Conservation (phyloP, 2,888 invertebrate species). For the Andrena fulva region DNA sequence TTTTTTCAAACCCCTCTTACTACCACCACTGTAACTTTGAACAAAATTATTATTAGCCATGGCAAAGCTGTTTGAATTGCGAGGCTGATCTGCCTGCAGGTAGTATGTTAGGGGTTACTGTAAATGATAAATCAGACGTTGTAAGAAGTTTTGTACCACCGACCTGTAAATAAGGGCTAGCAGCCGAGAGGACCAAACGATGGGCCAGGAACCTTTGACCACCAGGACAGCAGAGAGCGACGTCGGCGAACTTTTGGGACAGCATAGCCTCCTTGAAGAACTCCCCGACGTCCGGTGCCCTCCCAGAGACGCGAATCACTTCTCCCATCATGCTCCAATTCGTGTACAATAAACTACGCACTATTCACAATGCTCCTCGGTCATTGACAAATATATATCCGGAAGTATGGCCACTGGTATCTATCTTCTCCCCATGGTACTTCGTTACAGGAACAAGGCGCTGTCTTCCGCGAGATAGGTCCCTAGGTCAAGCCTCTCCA, state of each 20-base stretch:
- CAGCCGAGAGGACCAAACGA: conserved; percentile 89
- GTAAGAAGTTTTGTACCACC: conserved; percentile 61
- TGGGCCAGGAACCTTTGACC: conserved; percentile 88
- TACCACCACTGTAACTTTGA: too few species aligned
- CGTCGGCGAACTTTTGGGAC: conserved; percentile 87
- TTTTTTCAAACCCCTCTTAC: too few species aligned
- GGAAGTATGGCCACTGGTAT: not conserved
- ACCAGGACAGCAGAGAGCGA: conserved; percentile 88
- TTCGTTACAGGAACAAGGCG: not conserved
- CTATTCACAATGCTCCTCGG: not conserved
- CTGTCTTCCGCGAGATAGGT: not conserved
- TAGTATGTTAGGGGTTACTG: too few species aligned
- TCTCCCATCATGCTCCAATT: conserved; percentile 77
- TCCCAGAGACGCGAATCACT: conserved; percentile 78
- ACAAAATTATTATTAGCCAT: too few species aligned
- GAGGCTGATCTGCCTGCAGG: too few species aligned
- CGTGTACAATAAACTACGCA: not conserved
- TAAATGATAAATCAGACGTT: not conserved
- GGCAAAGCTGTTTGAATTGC: too few species aligned
- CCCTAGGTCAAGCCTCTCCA: not conserved
- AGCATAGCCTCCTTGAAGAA: conserved; percentile 85
- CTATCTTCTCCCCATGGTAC: not conserved
- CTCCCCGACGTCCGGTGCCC: conserved; percentile 76
- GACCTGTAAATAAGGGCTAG: conserved; percentile 89
- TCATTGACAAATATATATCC: not conserved